Base-by-base conservation (phyloP, 1,140 invertebrate genomes). In the Rhyacophila brunnea region DNA sequence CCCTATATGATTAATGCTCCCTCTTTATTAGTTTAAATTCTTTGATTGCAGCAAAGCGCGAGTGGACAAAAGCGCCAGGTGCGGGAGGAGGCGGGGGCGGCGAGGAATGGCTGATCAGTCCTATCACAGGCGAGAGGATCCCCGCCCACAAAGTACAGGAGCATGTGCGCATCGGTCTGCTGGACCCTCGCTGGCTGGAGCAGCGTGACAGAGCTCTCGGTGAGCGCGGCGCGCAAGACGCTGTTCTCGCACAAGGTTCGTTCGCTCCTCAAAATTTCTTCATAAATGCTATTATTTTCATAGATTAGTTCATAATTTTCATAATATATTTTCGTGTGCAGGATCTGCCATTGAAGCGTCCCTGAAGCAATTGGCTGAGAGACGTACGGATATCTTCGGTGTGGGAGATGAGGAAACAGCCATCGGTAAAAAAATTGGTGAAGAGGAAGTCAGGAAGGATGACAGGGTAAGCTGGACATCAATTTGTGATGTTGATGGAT, bases 361-460 rank as follows among this genome's bases (percentile, higher is more conserved):
- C 71, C 85, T 99, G 67, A 98, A 97, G 72, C 88, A 96, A 68
- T 80, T 99, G 62, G 97, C 96, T 0, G 96, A 99, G 71, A 85
- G 96, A 66, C 93, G 98, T 90, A 98, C 97, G 2, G 98, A 99
- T 85, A 99, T 99, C 77, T 99, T 99, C 73, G 98, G 98, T 82
- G 90, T 94, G 54, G 97, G 96, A 60, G 93, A 94, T 69, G 96
- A 99, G 74, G 97, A 99, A 82, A 98, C 96, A 0, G 92, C 93
- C 1, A 99, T 99, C 74, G 97, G 97, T 85, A 96, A 97, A 78
- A 99, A 99, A 76, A 94, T 98, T 64, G 97, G 97, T 6, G 95
- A 98, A 74, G 96, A 98, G 69, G 95, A 90, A 74, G 88, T 86
- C 62, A 85, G 85, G 63, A 90, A 89, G 72, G 88, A 91, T 70